Base-by-base conservation (phyloP, 2,113 vertebrate genomes). In the Bostrychus sinensis region DNA sequence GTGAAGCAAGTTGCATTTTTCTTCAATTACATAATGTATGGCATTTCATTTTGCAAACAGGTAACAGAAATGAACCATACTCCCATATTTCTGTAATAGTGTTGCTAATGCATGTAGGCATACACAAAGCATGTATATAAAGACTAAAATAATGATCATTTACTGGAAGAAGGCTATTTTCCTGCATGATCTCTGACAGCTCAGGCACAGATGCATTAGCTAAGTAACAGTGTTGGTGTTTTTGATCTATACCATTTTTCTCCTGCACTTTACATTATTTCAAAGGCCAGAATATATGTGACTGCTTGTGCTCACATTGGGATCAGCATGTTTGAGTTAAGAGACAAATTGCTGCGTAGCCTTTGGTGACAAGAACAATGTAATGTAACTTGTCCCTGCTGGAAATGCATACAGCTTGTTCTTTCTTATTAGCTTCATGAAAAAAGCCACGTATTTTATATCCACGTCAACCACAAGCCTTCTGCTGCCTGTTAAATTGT, bases 91-190 rank as follows among this genome's bases (percentile, higher is more conserved):
- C 8, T 32, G 30, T 8, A 32, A 32, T 32, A 32, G 30, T 32
- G 30, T 32, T 32, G 30, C 30, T 32, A 32, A 32, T 32, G 8
- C 5, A 32, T 8, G n/a, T n/a, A n/a, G n/a, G n/a, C n/a, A n/a
- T n/a, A n/a, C n/a, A n/a, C n/a, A n/a, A 7, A 32, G 1, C 30
- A 32, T 32, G 5, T 7, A 8, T 8, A 32, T 32, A 32, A 32
- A 32, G 30, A 32, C 30, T 39, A 14, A 16, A 4, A 14, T 39
- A 39, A 4, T 11, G 3, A 14, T 0, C 12, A 12, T 12, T 39
- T 65, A 59, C 65, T 55, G 55, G 60, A 50, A 70, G 55, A 34
- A 61, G 42, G 8, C 70, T 69, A 54, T 62, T 62, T 65, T 37
- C 62, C 71, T 66, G 57, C 59, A 19, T 51, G 16, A 3, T 13